Conservation (phyloP, 2,888 invertebrate genomes). For the Ophion slaviceki region DNA sequence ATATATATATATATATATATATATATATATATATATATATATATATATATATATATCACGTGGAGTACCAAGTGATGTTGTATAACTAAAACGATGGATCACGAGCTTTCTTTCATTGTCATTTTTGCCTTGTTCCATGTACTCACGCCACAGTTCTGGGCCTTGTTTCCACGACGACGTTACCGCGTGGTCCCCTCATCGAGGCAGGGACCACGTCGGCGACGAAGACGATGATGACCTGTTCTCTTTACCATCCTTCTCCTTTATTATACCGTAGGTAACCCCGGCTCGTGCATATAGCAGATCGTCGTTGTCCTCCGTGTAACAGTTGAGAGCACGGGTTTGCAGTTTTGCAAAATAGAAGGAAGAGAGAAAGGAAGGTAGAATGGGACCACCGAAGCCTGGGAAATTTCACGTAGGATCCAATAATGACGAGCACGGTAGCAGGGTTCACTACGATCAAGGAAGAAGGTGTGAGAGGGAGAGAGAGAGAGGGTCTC, state of each 20-base stretch:
- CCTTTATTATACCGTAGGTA: constrained; percentile 52
- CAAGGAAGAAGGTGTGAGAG: constrained; percentile 33
- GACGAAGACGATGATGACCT: constrained; percentile 49
- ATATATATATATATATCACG: too few relatives aligned
- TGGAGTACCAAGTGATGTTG: constrained; percentile 24
- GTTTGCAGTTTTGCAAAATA: constrained; percentile 41
- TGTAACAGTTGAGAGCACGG: constrained; percentile 55
- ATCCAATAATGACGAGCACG: constrained; percentile 64
- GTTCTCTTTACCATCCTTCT: constrained; percentile 48
- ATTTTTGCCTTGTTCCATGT: constrained; percentile 16
- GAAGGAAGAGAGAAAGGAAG: constrained; percentile 13
- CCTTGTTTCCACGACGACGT: constrained; percentile 23
- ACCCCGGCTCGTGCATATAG: constrained; percentile 38
- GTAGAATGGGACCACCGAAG: constrained; percentile 59
- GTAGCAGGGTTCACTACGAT: constrained; percentile 39
- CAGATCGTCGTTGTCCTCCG: constrained; percentile 28
- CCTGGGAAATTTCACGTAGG: constrained; percentile 69
- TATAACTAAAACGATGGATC: constrained; percentile 32
- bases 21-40: too few relatives aligned
- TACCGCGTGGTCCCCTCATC: constrained; percentile 38
- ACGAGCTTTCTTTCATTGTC: constrained; percentile 49
- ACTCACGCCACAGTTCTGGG: constrained; percentile 26
- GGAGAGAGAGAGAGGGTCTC: constrained; percentile 8
- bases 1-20: too few relatives aligned
- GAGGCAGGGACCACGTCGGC: constrained; percentile 34